Conservation (phyloP, 2,797 vertebrate genomes). For the Etheostoma perlongum region DNA sequence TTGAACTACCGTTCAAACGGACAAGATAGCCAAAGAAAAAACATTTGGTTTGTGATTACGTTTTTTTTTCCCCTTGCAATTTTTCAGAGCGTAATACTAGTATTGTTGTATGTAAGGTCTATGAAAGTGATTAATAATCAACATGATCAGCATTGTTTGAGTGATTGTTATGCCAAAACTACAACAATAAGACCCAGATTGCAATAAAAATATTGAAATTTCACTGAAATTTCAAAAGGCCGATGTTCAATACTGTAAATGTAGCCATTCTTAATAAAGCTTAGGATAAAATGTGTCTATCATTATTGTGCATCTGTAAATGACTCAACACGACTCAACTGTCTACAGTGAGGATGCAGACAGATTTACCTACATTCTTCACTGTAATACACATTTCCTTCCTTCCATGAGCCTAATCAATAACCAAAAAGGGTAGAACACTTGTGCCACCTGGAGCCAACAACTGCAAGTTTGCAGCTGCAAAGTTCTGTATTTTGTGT, state of each 20-base stretch:
- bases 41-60: background rate
- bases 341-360: too few relatives aligned
- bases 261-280: background rate
- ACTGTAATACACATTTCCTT: background rate
- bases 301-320: background rate
- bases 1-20: background rate
- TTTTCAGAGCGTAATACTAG: background rate
- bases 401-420: background rate
- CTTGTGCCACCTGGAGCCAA: background rate
- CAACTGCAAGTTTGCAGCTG: background rate
- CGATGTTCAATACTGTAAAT: background rate
- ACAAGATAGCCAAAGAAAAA: background rate
- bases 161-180: background rate
- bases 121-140: background rate
- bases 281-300: background rate
- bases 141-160: background rate
- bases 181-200: background rate
- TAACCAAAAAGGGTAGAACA: background rate
- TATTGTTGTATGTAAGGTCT: background rate
- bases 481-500: background rate
- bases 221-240: background rate
- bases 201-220: background rate
- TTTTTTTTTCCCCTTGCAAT: background rate
- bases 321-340: background rate
- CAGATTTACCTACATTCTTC: background rate